Evolutionary conservation across 2,113 vertebrate species (phyloP).

Genomic region (Pteropus alecto): DNA sequence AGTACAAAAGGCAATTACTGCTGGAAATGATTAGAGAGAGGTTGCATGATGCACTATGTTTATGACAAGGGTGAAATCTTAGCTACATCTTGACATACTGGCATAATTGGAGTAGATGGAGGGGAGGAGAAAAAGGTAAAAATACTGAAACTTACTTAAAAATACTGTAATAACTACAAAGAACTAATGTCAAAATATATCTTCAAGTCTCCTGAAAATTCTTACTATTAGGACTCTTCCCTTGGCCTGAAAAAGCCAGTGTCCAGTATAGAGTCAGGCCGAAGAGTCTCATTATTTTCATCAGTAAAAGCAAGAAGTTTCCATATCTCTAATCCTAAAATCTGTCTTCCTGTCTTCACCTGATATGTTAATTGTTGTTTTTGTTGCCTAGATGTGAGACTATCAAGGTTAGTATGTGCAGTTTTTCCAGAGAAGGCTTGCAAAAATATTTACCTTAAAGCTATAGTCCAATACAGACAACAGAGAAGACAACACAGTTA

Average conservation of each 20-base stretch:
- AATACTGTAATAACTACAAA: neutral
- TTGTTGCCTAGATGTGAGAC: neutral
- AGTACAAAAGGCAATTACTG: neutral
- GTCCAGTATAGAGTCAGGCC: neutral
- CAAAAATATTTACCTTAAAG: neutral
- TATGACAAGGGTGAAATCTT: neutral
- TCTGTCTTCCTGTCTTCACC: neutral
- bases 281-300: constrained; percentile 28
- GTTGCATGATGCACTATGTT: neutral
- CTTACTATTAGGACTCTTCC: neutral
- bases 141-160: neutral
- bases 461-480: neutral
- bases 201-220: neutral
- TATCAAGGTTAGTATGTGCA: neutral
- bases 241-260: neutral
- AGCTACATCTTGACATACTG: neutral
- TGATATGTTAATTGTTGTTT: constrained; percentile 19
- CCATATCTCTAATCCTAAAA: neutral
- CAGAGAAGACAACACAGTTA: neutral
- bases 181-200: neutral
- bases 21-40: neutral
- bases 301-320: neutral
- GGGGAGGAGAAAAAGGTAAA: neutral
- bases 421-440: neutral
- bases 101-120: neutral